phyloP scores from a whole-genome alignment of 1,140 invertebrate genomes.

The Heliconius hewitsoni region DNA sequence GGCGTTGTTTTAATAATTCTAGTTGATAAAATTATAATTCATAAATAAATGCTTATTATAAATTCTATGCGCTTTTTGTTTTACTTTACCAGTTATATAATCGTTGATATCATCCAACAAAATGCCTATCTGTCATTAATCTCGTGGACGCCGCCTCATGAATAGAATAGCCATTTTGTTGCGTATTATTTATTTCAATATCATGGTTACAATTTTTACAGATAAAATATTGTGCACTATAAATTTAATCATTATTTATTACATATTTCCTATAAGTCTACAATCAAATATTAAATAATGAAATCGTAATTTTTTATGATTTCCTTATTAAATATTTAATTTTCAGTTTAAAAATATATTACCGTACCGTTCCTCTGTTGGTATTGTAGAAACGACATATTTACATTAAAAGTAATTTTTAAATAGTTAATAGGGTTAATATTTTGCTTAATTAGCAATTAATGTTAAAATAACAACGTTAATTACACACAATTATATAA shows the following conservation, averaged over 20 bases:
- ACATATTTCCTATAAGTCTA: too few species aligned
- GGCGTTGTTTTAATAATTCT: constrained; percentile 1
- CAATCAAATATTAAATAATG: too few species aligned
- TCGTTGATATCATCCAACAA: background rate
- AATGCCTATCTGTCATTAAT: background rate
- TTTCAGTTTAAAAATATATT: too few species aligned
- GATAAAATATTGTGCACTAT: background rate
- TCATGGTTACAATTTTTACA: background rate
- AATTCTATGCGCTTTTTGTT: constrained; percentile 7
- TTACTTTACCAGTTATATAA: background rate
- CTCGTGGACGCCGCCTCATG: background rate
- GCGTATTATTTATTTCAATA: background rate
- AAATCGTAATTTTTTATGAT: too few species aligned
- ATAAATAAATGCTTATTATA: constrained; percentile 8
- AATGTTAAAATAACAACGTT: too few species aligned
- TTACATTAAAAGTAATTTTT: too few species aligned
- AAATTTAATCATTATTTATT: background rate
- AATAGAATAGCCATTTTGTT: background rate
- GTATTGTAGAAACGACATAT: too few species aligned
- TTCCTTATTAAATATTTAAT: too few species aligned
- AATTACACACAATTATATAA: too few species aligned
- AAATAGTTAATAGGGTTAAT: too few species aligned
- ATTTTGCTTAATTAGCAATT: too few species aligned
- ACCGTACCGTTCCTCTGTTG: too few species aligned
- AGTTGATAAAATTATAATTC: constrained; percentile 1